Conservation (phyloP, 2,113 vertebrate genomes). For the Stegastes partitus region DNA sequence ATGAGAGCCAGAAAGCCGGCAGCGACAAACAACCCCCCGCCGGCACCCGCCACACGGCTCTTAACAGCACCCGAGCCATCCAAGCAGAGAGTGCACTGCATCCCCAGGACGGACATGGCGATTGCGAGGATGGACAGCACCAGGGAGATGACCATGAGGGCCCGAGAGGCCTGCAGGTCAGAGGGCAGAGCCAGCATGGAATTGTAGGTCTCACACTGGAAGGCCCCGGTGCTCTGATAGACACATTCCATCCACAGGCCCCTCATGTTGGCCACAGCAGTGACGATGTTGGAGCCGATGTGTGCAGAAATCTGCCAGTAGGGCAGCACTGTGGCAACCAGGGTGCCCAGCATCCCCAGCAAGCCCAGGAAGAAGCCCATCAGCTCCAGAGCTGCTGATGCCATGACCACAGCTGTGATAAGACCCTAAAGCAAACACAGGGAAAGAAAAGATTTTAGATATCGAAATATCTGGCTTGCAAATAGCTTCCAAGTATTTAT, state of each 20-base stretch:
- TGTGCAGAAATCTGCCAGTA: constrained; percentile 93
- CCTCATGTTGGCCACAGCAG: constrained; percentile 90
- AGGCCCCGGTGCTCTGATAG: constrained; percentile 94
- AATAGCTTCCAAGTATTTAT: too few species aligned
- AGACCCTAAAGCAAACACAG: neutral
- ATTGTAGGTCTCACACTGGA: constrained; percentile 97
- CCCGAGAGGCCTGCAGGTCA: constrained; percentile 91
- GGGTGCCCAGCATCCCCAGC: constrained; percentile 90
- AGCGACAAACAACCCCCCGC: constrained; percentile 85
- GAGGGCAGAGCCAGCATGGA: constrained; percentile 91
- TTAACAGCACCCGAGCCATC: constrained; percentile 83
- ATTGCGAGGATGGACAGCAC: constrained; percentile 89
- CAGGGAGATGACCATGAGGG: constrained; percentile 94
- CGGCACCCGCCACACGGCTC: constrained; percentile 87
- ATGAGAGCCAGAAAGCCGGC: constrained; percentile 92
- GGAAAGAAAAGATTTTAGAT: neutral
- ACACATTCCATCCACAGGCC: constrained; percentile 99
- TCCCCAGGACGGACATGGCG: constrained; percentile 85
- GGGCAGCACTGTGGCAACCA: constrained; percentile 91
- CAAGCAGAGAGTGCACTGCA: constrained; percentile 95
- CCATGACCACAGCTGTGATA: constrained; percentile 81
- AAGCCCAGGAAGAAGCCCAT: constrained; percentile 91
- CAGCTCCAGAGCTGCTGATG: constrained; percentile 90
- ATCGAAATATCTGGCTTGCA: too few species aligned
- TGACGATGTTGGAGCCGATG: constrained; percentile 94